Conservation (phyloP, 2,888 invertebrate species). For the Eustalomyia histrio region DNA sequence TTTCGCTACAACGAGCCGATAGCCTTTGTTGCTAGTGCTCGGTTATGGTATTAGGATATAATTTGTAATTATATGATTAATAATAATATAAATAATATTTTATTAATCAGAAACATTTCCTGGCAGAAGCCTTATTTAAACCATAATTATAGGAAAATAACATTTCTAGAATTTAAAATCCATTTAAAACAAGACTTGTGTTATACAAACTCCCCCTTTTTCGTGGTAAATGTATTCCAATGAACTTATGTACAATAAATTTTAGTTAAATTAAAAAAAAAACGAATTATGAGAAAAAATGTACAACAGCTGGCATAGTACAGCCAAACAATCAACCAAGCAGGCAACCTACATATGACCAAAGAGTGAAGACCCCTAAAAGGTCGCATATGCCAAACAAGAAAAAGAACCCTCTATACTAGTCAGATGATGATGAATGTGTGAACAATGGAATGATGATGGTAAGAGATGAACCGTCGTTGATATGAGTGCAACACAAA, state of each 20-base stretch:
- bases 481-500: slow-evolving; percentile 10
- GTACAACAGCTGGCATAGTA: slow-evolving; percentile 2
- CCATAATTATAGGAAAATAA: slow-evolving; percentile 30
- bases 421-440: slow-evolving; percentile 20
- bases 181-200: slow-evolving; percentile 37
- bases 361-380: slow-evolving; percentile 32
- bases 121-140: background rate
- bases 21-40: too few species aligned
- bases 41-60: too few species aligned
- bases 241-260: slow-evolving; percentile 37
- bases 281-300: slow-evolving; percentile 11
- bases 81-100: too few species aligned
- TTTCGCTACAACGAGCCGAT: too few species aligned
- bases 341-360: slow-evolving; percentile 27
- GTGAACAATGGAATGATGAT: slow-evolving; percentile 10
- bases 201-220: slow-evolving; percentile 27
- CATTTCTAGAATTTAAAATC: slow-evolving; percentile 40
- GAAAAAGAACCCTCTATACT: slow-evolving; percentile 24
- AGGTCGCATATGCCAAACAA: slow-evolving; percentile 46
- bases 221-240: slow-evolving; percentile 38
- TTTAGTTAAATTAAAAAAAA: slow-evolving; percentile 44
- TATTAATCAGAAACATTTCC: background rate
- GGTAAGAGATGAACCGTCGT: slow-evolving; percentile 8
- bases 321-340: slow-evolving; percentile 18
- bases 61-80: too few species aligned